Conservation (phyloP, 2,797 vertebrate species). For the Telmatherina bonti region DNA sequence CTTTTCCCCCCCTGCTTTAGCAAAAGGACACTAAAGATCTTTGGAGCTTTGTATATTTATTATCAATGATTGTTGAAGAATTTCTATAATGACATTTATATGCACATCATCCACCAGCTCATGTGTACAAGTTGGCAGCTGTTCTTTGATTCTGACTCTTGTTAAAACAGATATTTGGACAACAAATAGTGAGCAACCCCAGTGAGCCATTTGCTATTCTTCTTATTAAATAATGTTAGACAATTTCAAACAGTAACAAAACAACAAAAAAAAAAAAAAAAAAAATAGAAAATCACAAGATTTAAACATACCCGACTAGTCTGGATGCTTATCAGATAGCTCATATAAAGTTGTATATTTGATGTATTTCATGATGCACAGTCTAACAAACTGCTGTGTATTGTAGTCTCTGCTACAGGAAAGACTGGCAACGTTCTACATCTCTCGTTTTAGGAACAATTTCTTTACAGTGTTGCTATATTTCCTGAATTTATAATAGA, state of each 20-base stretch:
- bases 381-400: no score
- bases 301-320: neutral
- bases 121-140: neutral
- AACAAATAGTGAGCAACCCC: no score
- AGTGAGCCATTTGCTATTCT: neutral
- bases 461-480: neutral
- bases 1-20: no score
- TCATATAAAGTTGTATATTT: conserved; percentile 5
- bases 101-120: neutral
- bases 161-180: neutral
- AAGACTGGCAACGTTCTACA: conserved; percentile 1
- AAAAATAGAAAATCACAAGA: neutral
- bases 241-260: neutral
- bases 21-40: no score
- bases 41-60: no score
- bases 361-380: neutral
- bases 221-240: neutral
- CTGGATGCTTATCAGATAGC: neutral
- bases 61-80: no score
- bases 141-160: neutral
- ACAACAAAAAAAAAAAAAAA: neutral
- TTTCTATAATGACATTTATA: neutral
- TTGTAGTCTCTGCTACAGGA: neutral
- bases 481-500: conserved; percentile 1
- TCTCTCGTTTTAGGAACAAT: neutral